Evolutionary conservation across 2,888 invertebrate genomes (phyloP).

Genomic region (Synanthedon tipuliformis): DNA sequence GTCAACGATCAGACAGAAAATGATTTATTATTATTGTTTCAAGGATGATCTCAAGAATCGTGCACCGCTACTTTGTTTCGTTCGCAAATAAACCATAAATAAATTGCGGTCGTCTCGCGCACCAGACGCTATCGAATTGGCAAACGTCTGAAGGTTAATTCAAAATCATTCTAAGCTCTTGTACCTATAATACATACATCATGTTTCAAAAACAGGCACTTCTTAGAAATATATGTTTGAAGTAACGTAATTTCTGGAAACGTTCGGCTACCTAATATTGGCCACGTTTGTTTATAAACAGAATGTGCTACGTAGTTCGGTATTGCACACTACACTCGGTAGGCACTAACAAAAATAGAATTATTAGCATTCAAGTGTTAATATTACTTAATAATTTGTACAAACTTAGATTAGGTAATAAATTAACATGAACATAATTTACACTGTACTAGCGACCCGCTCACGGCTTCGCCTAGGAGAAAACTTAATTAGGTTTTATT

Average conservation of each 20-base stretch:
- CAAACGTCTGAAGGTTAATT: conserved; percentile 56
- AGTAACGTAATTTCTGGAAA: conserved; percentile 30
- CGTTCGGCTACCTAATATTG: conserved; percentile 28
- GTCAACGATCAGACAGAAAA: conserved; percentile 16
- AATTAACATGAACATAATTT: too few species aligned
- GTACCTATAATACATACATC: conserved; percentile 9
- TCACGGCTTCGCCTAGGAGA: too few species aligned
- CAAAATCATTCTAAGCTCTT: conserved; percentile 19
- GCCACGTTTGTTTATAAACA: conserved; percentile 30
- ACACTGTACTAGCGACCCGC: too few species aligned
- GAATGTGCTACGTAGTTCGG: background rate
- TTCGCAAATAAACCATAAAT: conserved; percentile 36
- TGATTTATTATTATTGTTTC: conserved; percentile 35
- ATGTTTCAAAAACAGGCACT: conserved; percentile 27
- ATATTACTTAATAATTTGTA: too few species aligned
- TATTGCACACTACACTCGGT: too few species aligned
- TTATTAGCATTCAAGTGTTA: too few species aligned
- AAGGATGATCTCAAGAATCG: background rate
- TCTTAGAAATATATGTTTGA: conserved; percentile 32
- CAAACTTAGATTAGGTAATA: too few species aligned
- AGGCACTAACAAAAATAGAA: too few species aligned
- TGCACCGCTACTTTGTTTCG: conserved; percentile 1
- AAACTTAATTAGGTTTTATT: too few species aligned
- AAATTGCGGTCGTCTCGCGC: conserved; percentile 24
- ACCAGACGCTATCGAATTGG: conserved; percentile 35